Conservation (phyloP, 2,113 vertebrate species). For the Embiotoca jacksoni region DNA sequence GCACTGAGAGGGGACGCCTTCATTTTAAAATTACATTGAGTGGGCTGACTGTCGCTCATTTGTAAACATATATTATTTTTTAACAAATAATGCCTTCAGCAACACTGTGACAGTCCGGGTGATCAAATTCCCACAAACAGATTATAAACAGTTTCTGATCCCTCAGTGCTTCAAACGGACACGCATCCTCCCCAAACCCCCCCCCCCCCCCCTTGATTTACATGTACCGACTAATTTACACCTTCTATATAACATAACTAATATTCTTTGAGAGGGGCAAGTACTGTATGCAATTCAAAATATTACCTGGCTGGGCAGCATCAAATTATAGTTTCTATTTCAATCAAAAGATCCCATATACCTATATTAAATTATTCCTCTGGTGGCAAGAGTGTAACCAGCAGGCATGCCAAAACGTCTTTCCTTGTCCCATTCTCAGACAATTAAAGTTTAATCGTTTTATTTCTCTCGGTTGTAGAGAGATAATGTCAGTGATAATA, state of each 20-base stretch:
- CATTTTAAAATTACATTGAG: slow-evolving; percentile 37
- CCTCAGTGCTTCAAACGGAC: slow-evolving; percentile 46
- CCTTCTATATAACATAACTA: slow-evolving; percentile 28
- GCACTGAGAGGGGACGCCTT: slow-evolving; percentile 48
- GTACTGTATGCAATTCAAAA: slow-evolving; percentile 48
- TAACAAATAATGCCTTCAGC: slow-evolving; percentile 56
- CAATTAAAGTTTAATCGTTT: neutral
- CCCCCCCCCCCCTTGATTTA: slow-evolving; percentile 3
- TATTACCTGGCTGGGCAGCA: slow-evolving; percentile 20
- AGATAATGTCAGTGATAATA: slow-evolving; percentile 22
- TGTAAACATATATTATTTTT: slow-evolving; percentile 47
- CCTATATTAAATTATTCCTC: slow-evolving; percentile 26
- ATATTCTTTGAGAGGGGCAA: slow-evolving; percentile 44
- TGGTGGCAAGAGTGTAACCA: slow-evolving; percentile 26
- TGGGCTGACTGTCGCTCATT: slow-evolving; percentile 35
- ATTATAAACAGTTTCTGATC: slow-evolving; percentile 29
- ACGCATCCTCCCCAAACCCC: slow-evolving; percentile 8
- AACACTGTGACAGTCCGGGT: slow-evolving; percentile 66
- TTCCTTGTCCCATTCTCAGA: slow-evolving; percentile 18
- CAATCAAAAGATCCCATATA: neutral
- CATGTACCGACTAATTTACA: slow-evolving; percentile 51
- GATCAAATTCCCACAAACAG: slow-evolving; percentile 20
- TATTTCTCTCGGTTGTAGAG: slow-evolving; percentile 24
- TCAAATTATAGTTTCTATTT: slow-evolving; percentile 15
- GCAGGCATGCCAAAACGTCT: slow-evolving; percentile 33